Percentiles rank a stretch among this genome's conserved stretches.
These are phyloP conservation scores for Pantherophis guttatus DNA, from an alignment of 2,113 vertebrate species.

Conservation along the genomic window DNA sequence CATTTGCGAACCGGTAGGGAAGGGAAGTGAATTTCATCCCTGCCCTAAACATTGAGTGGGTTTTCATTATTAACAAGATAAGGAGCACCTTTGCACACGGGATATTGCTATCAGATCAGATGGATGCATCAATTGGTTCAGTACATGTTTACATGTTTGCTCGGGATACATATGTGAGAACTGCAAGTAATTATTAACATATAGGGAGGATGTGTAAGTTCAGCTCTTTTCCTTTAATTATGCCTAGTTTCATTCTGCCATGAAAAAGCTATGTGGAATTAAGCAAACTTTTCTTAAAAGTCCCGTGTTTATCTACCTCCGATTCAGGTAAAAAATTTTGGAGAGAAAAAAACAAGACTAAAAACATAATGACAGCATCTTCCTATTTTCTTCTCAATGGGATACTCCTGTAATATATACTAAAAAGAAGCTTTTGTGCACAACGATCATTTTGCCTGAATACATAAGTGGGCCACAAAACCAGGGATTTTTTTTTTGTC, in stretches of 20 bases:
- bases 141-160: not conserved
- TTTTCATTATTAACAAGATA: not conserved
- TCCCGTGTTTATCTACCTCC: not conserved
- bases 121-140: not conserved
- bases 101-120: not conserved
- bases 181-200: not conserved
- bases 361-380: conserved; percentile 20
- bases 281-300: conserved; percentile 14
- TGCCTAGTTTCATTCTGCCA: not conserved
- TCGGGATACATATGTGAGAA: not conserved
- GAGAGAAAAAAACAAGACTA: not conserved
- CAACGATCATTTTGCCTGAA: conserved; percentile 20
- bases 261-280: not conserved
- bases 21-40: too few species aligned
- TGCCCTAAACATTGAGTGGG: not conserved
- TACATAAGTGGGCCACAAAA: conserved; percentile 12
- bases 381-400: conserved; percentile 34
- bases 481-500: not conserved
- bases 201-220: not conserved
- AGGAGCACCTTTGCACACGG: not conserved
- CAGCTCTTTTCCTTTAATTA: not conserved
- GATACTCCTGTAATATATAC: conserved; percentile 27
- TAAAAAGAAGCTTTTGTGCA: conserved; percentile 29
- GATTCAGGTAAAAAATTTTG: conserved; percentile 51
- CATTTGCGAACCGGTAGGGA: too few species aligned